Percentiles rank a stretch among this genome's conserved stretches.
These are phyloP conservation scores for Mola mola DNA, from an alignment of 2,113 vertebrate genomes.

Conservation along the genomic window DNA sequence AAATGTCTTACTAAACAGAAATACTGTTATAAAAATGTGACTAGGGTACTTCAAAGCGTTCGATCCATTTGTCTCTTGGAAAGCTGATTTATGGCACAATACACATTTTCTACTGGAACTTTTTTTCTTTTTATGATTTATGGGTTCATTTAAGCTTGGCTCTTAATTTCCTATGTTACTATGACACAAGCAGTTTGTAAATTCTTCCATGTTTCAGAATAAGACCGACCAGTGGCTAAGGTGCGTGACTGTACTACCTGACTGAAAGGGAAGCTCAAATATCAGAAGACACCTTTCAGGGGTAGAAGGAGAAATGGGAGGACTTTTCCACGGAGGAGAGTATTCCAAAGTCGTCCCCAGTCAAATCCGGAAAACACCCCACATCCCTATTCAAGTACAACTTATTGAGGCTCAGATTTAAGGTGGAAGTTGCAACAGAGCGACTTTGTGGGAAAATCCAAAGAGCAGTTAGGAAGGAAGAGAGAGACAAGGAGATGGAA, in stretches of 20 bases:
- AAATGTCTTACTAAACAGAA: constrained; percentile 73
- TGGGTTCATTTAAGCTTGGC: constrained; percentile 33
- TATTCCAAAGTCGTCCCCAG: neutral
- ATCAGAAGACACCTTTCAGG: constrained; percentile 1
- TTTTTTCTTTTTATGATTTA: constrained; percentile 39
- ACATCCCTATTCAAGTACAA: neutral
- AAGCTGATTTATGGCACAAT: constrained; percentile 78
- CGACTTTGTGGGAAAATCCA: constrained; percentile 25
- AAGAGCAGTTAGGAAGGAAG: constrained; percentile 19
- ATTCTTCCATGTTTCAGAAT: constrained; percentile 43
- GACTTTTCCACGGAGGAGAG: neutral
- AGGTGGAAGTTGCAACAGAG: constrained; percentile 19
- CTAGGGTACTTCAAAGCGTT: constrained; percentile 61
- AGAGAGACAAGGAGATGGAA: constrained; percentile 41
- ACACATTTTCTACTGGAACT: constrained; percentile 65
- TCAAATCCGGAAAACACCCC: constrained; percentile 1
- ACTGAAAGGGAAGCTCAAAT: constrained; percentile 8
- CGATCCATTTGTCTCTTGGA: constrained; percentile 54
- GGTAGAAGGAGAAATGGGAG: neutral
- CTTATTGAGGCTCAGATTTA: constrained; percentile 16
- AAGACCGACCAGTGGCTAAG: neutral
- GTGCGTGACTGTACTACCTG: neutral
- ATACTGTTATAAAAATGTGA: constrained; percentile 64
- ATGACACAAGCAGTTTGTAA: constrained; percentile 58
- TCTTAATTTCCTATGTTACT: constrained; percentile 61